Conservation (phyloP, 1,140 invertebrate species). For the Batillaria attramentaria region DNA sequence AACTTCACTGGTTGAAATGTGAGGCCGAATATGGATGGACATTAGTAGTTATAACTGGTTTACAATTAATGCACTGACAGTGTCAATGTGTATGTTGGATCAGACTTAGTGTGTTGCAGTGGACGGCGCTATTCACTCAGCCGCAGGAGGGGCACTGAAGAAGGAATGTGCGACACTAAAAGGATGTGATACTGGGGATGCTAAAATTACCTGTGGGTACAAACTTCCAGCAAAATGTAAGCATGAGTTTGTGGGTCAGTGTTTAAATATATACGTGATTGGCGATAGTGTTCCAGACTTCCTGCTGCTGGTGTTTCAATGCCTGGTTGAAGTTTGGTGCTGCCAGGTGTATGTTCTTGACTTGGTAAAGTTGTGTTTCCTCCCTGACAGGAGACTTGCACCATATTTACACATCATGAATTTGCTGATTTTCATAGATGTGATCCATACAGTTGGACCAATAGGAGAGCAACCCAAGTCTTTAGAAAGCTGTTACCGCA, state of each 20-base stretch:
- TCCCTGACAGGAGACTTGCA: too few relatives aligned
- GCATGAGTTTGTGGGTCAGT: constrained; percentile 33
- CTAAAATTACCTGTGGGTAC: constrained; percentile 86
- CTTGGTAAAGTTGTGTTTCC: too few relatives aligned
- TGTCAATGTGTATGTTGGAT: neutral
- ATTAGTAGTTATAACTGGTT: too few relatives aligned
- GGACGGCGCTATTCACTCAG: constrained; percentile 65
- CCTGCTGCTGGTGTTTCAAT: neutral
- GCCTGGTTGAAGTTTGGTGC: constrained; percentile 1
- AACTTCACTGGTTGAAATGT: neutral
- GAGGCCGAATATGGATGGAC: neutral
- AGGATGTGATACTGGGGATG: constrained; percentile 92
- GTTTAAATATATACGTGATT: neutral
- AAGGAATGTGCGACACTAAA: constrained; percentile 78
- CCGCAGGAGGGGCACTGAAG: constrained; percentile 54
- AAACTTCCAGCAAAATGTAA: constrained; percentile 83
- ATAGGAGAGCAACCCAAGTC: constrained; percentile 80
- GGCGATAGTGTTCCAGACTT: neutral
- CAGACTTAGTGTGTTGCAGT: constrained; percentile 51
- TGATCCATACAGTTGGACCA: constrained; percentile 93
- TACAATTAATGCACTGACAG: too few relatives aligned
- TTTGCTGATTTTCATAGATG: constrained; percentile 70
- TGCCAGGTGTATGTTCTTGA: too few relatives aligned
- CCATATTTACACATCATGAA: too few relatives aligned
- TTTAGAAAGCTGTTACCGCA: constrained; percentile 81